phyloP scores from a whole-genome alignment of 2,113 vertebrate species.

The Leptodactylus fuscus region DNA sequence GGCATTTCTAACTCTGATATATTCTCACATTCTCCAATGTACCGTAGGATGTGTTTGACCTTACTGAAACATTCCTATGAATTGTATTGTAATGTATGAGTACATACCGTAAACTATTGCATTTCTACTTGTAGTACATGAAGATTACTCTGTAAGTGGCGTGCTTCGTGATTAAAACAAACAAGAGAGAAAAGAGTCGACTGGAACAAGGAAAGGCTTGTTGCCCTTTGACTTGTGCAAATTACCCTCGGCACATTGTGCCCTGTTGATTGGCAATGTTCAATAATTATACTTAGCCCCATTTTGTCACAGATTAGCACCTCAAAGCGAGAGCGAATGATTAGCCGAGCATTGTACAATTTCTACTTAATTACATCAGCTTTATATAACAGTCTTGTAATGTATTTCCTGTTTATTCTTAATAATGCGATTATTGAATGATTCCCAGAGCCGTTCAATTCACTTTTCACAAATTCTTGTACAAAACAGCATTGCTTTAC shows the following conservation, averaged over 20 bases:
- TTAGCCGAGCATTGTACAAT: neutral
- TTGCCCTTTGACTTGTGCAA: neutral
- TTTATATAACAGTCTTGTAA: neutral
- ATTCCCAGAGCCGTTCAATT: neutral
- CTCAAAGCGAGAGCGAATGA: neutral
- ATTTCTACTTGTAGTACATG: neutral
- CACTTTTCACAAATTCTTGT: neutral
- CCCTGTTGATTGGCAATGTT: neutral
- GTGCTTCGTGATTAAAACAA: neutral
- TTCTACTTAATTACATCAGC: neutral
- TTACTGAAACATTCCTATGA: neutral
- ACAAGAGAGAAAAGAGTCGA: neutral
- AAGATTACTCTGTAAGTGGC: neutral
- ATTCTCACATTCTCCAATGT: no score
- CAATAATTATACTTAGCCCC: conserved; percentile 19
- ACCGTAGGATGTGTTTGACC: no score
- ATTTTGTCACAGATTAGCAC: conserved; percentile 16
- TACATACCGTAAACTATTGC: neutral
- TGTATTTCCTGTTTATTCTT: conserved; percentile 9
- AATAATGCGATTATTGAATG: conserved; percentile 10
- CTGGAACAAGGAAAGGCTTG: neutral
- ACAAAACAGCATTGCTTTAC: conserved; percentile 14
- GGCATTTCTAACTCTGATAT: no score
- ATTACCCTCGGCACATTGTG: neutral
- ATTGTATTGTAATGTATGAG: neutral